These are phyloP conservation scores for Patella ulyssiponensis DNA, from an alignment of 2,888 invertebrate genomes.

Conservation along the genomic window DNA sequence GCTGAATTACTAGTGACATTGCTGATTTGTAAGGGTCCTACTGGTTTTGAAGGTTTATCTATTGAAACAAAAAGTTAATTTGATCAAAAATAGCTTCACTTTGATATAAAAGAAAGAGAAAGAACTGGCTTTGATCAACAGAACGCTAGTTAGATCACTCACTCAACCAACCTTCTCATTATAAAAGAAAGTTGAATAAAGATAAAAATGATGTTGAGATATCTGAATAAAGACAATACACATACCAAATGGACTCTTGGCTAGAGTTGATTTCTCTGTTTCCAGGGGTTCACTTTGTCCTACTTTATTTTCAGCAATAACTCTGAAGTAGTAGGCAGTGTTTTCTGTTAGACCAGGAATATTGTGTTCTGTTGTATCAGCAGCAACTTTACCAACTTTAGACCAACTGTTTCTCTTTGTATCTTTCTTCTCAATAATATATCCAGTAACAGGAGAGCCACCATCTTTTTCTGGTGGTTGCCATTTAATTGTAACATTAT, in stretches of 20 bases:
- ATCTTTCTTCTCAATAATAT: constrained; percentile 52
- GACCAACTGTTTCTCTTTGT: constrained; percentile 42
- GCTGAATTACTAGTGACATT: constrained; percentile 89
- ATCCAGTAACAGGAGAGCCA: constrained; percentile 57
- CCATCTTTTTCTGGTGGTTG: constrained; percentile 64
- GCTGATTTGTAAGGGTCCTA: constrained; percentile 82
- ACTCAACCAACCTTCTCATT: too few relatives aligned
- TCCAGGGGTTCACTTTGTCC: constrained; percentile 83
- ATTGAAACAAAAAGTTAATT: constrained; percentile 12
- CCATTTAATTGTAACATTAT: constrained; percentile 60
- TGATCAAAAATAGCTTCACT: too few relatives aligned
- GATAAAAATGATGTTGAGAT: too few relatives aligned
- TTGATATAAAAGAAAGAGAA: too few relatives aligned
- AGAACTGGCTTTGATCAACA: not conserved
- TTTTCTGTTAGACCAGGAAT: constrained; percentile 47
- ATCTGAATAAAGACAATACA: constrained; percentile 25
- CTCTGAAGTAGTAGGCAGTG: constrained; percentile 61
- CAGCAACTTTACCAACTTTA: constrained; percentile 41
- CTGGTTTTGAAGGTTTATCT: constrained; percentile 92
- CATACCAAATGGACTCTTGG: constrained; percentile 82
- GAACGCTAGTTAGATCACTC: too few relatives aligned
- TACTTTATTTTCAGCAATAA: constrained; percentile 77
- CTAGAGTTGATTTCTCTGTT: constrained; percentile 74
- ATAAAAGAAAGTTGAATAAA: too few relatives aligned
- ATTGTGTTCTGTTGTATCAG: constrained; percentile 36